Base-by-base conservation (phyloP, 2,113 vertebrate genomes). In the Macquaria ambigua region DNA sequence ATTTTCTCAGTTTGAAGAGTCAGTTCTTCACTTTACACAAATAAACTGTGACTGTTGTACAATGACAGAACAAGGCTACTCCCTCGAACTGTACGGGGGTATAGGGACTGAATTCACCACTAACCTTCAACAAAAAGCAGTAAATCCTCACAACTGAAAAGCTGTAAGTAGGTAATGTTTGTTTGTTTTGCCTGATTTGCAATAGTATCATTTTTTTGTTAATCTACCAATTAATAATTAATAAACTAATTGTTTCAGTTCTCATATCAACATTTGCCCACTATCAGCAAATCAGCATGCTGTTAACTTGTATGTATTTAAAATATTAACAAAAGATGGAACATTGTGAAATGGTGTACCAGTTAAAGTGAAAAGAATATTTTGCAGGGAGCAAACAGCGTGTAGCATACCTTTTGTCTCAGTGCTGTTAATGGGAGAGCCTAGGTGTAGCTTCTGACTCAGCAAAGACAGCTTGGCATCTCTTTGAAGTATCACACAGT, bases 401-500 rank as follows among this genome's bases (percentile, higher is more conserved):
- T 61, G 63, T 14, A 43, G 34, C 7, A 39, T n/a, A 46, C 37
- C 14, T 74, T 74, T 63, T 69, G 37, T 86, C 39, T 80, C 50
- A 50, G 50, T 76, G 73, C 46, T 66, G 74, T 68, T 74, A 39
- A 74, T 74, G 18, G 56, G 53, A 16, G 55, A 82, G 58, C 9
- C 41, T 46, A 34, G 48, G 68, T 86, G 74, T 63, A 84, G 72
- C 78, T 74, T 76, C 79, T 83, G 74, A 87, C 59, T 91, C 87
- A 77, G 84, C 81, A 82, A 48, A 83, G 64, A 67, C 67, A 85
- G 68, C 39, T 23, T 46, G 39, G 39, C 79, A 52, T 82, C 69
- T 64, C 77, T 93, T 93, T 94, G 90, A 94, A 91, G 88, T 62
- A 69, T 63, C 66, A 39, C 77, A 70, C 79, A 43, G 83, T 93